Conservation (phyloP, 2,797 vertebrate species). For the Synanceia verrucosa region DNA sequence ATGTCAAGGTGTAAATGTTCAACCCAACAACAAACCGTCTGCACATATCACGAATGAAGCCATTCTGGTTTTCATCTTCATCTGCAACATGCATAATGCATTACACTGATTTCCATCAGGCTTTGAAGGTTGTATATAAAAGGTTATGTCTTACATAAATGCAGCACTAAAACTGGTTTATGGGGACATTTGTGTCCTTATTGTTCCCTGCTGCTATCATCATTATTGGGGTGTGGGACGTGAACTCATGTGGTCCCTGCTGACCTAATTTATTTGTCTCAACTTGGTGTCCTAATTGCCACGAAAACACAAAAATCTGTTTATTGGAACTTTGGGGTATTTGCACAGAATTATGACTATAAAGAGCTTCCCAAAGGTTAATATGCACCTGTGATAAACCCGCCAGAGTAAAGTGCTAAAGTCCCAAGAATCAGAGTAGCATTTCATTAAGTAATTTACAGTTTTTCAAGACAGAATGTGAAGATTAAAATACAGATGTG, state of each 20-base stretch:
- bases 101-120: conserved; percentile 36
- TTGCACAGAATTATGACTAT: neutral
- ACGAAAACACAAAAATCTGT: neutral
- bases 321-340: neutral
- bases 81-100: conserved; percentile 55
- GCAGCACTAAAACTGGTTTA: conserved; percentile 24
- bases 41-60: neutral
- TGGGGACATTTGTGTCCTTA: conserved; percentile 9
- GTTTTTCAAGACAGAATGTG: neutral
- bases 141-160: conserved; percentile 45
- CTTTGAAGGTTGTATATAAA: conserved; percentile 57
- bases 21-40: neutral
- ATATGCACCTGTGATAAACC: conserved; percentile 4
- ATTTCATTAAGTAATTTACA: neutral
- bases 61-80: conserved; percentile 38
- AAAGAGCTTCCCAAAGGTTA: neutral
- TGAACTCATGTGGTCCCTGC: conserved; percentile 7
- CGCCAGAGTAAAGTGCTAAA: neutral
- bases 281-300: neutral
- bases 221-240: neutral
- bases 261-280: conserved; percentile 9
- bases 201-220: conserved; percentile 22
- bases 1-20: conserved; percentile 1
- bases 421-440: neutral
- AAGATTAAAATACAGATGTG: neutral